Percentiles rank a stretch among this genome's conserved stretches.
Conservation (phyloP, 2,888 invertebrate species). For the Smittia aterrima region DNA sequence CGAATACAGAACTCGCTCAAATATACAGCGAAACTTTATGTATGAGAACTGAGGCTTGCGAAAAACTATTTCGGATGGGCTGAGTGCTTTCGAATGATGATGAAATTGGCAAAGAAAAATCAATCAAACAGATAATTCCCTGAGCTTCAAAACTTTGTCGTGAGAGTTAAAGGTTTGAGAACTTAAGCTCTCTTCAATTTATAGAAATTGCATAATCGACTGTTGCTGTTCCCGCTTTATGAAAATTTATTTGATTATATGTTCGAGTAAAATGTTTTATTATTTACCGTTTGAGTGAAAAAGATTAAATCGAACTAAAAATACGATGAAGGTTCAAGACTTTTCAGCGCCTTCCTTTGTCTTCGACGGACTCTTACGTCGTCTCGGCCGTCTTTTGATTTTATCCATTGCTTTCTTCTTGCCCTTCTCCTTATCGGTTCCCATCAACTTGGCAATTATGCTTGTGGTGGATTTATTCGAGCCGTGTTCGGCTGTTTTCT, state of each 20-base stretch:
- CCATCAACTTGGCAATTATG: conserved; percentile 36
- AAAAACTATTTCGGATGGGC: background rate
- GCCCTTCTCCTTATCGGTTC: conserved; percentile 36
- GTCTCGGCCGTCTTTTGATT: background rate
- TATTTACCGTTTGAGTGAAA: background rate
- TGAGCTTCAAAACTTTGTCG: background rate
- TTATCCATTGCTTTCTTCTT: conserved; percentile 27
- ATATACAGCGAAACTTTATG: background rate
- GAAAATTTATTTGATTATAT: background rate
- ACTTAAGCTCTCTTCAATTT: too few relatives aligned
- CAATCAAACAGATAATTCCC: background rate
- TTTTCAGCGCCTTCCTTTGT: conserved; percentile 16
- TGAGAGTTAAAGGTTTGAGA: background rate
- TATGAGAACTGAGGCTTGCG: background rate
- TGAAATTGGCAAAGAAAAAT: background rate
- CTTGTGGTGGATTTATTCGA: conserved; percentile 36
- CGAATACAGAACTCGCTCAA: background rate
- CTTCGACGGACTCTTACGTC: conserved; percentile 25
- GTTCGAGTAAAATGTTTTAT: background rate
- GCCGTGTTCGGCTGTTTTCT: conserved; percentile 43
- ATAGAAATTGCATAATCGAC: too few relatives aligned
- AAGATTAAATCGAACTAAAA: background rate
- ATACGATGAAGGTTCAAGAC: background rate
- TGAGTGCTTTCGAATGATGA: background rate
- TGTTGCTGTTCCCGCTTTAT: too few relatives aligned